phyloP scores from a whole-genome alignment of 1,140 invertebrate genomes.

The Drosophila cardini region DNA sequence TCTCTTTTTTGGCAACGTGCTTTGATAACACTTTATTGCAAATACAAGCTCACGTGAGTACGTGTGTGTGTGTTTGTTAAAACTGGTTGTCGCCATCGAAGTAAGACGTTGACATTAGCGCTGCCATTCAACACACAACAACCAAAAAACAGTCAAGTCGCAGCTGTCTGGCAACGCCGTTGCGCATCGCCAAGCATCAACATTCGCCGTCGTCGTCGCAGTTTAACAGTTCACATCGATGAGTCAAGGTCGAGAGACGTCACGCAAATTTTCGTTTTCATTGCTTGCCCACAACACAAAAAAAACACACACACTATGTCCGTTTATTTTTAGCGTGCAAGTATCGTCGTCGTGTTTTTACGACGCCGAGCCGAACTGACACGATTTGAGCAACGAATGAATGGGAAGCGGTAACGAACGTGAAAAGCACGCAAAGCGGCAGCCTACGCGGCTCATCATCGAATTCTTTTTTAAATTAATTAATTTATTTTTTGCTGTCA shows the following conservation, averaged over 20 bases:
- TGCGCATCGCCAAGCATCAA: constrained; percentile 35
- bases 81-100: constrained; percentile 47
- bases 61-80: constrained; percentile 33
- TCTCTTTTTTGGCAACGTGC: constrained; percentile 50
- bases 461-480: constrained; percentile 13
- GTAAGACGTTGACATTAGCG: constrained; percentile 57
- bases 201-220: constrained; percentile 55
- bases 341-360: constrained; percentile 37
- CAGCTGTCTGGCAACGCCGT: constrained; percentile 58
- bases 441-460: constrained; percentile 12
- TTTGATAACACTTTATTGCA: constrained; percentile 54
- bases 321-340: constrained; percentile 74
- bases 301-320: constrained; percentile 40
- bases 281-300: constrained; percentile 77
- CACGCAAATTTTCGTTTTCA: constrained; percentile 85
- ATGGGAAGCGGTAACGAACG: constrained; percentile 38
- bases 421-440: constrained; percentile 24
- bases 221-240: constrained; percentile 84
- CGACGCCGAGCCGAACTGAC: constrained; percentile 54
- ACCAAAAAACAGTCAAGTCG: constrained; percentile 23
- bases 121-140: constrained; percentile 36
- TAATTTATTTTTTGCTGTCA: constrained; percentile 25
- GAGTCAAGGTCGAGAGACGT: constrained; percentile 85
- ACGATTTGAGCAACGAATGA: constrained; percentile 46
- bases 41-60: constrained; percentile 14